Evolutionary conservation across 2,888 invertebrate species (phyloP), one percentile per base, ranked within the genome.

Genomic region (Rhyacophila evoluta): DNA sequence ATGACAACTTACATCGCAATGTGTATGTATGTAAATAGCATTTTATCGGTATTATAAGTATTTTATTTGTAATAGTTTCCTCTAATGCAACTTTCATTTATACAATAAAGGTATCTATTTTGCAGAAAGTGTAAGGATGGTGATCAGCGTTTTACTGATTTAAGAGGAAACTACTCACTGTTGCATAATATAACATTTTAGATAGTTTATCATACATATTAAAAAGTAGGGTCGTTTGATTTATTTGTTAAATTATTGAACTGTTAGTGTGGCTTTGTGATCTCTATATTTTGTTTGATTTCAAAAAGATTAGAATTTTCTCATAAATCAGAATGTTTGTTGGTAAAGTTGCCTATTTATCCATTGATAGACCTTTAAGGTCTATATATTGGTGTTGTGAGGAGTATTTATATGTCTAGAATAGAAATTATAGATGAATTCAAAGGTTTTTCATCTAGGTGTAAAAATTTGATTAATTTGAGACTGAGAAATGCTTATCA

Each of bases 401-500:
- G 75, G 74, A 73, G 74, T 79, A 79, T 75, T 71, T 74, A 37
- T 72, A 55, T 41, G 37, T 67, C 74, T 72, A 75, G 75, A 38
- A 72, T 72, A 75, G 41, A 72, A n/a, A 33, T 4, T 33, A 33
- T 33, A 6, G 55, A 55, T 78, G 27, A 39, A 74, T 28, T 79
- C 55, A 38, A 79, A 71, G 68, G 70, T 74, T 75, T n/a, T n/a
- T 79, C 77, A 77, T 15, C 29, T 78, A 78, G 36, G 78, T 75
- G 38, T 72, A 67, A 39, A 75, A 68, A 75, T 75, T 55, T 73
- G 67, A 73, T 80, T 80, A 28, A 74, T 80, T 80, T 80, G 78
- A 80, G 80, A 80, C 80, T 80, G 80, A 80, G 39, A 74, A 80
- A 78, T 38, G 75, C 73, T 68, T 76, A 41, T 55, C 70, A 74